A percentile compares a stretch with the other conserved stretches of the same genome.
Conservation (phyloP, 2,797 vertebrate species). For the Rhynchonycteris naso region DNA sequence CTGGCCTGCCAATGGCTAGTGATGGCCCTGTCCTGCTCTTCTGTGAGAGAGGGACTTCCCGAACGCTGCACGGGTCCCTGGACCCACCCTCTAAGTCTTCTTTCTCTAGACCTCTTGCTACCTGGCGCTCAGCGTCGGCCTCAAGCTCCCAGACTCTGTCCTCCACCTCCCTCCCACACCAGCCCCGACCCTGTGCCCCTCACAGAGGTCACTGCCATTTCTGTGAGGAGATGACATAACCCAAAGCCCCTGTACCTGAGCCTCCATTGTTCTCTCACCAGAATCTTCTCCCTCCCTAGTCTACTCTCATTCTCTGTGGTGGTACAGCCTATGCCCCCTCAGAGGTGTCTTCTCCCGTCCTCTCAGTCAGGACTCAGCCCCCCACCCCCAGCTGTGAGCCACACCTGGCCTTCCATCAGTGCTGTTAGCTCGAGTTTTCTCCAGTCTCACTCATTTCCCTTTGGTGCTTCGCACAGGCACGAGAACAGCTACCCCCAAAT, state of each 20-base stretch:
- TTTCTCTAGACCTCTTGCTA: neutral
- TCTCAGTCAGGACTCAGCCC: neutral
- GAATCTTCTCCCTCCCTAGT: neutral
- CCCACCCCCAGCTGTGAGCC: too few species aligned
- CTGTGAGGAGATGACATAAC: neutral
- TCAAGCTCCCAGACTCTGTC: neutral
- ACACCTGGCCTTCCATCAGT: fast-evolving
- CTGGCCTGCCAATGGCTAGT: fast-evolving
- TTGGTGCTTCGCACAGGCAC: neutral
- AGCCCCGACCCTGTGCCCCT: neutral
- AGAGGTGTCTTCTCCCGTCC: neutral
- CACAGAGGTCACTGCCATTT: neutral
- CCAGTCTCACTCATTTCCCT: neutral
- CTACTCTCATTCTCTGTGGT: neutral
- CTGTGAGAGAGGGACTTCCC: fast-evolving
- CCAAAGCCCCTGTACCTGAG: neutral
- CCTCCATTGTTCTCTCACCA: too few species aligned
- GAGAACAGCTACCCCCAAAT: neutral
- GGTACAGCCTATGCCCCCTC: too few species aligned
- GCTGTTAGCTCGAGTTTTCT: neutral
- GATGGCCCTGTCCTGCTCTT: too few species aligned
- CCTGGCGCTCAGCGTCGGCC: neutral
- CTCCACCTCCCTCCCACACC: neutral
- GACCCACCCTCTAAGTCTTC: neutral
- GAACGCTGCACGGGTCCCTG: neutral